phyloP scores from a whole-genome alignment of 2,797 vertebrate genomes.

The Anabacerthia variegaticeps region DNA sequence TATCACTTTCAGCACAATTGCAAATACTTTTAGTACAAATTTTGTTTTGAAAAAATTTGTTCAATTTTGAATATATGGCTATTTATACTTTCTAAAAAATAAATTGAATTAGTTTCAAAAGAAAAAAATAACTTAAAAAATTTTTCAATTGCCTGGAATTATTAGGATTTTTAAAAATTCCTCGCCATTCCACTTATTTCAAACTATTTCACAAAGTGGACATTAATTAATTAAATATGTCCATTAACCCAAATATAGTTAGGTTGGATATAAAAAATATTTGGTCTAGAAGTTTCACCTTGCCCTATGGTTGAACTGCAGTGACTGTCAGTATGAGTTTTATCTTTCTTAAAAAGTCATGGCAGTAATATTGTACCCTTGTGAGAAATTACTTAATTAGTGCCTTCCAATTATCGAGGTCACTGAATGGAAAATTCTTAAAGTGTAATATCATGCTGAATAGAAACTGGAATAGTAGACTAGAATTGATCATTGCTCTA shows the following conservation, averaged over 20 bases:
- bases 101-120: background rate
- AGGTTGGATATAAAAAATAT: background rate
- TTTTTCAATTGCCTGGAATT: background rate
- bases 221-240: background rate
- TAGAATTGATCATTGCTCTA: background rate
- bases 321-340: background rate
- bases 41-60: background rate
- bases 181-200: background rate
- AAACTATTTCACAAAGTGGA: background rate
- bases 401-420: background rate
- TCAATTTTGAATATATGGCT: background rate
- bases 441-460: background rate
- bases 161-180: background rate
- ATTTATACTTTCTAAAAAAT: background rate
- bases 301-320: background rate
- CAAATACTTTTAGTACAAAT: background rate
- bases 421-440: background rate
- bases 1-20: background rate
- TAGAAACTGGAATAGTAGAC: background rate
- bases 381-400: slow-evolving; percentile 39
- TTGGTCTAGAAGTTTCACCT: background rate
- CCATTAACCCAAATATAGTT: background rate
- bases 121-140: background rate
- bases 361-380: background rate
- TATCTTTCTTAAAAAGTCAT: background rate